Percentiles rank a stretch among this genome's conserved stretches.
Conservation (phyloP, 2,797 vertebrate genomes). For the Geotrypetes seraphini region DNA sequence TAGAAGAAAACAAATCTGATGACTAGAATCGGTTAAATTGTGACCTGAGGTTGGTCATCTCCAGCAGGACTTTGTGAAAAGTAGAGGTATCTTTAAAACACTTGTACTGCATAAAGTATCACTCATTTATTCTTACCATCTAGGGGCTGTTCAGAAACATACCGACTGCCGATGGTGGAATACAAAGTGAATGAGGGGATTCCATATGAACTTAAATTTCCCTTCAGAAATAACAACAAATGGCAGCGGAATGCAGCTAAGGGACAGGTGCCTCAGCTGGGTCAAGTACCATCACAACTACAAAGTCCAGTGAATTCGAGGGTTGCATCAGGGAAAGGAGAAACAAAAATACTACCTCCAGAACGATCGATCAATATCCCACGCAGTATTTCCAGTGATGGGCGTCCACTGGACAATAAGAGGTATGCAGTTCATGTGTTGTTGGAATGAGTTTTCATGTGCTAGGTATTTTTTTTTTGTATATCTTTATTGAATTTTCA, state of each 20-base stretch:
- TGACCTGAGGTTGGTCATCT: too few species aligned
- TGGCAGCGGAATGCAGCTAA: conserved; percentile 83
- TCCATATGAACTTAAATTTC: conserved; percentile 89
- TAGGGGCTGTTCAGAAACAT: conserved; percentile 92
- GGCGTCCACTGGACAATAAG: conserved; percentile 77
- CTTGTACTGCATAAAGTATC: too few species aligned
- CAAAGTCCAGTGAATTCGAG: conserved; percentile 65
- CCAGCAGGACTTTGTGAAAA: too few species aligned
- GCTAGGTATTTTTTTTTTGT: too few species aligned
- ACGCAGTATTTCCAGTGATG: conserved; percentile 89
- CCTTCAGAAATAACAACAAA: conserved; percentile 84
- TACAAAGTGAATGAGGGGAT: conserved; percentile 93
- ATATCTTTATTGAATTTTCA: too few species aligned
- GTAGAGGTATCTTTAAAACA: too few species aligned
- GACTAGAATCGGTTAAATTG: too few species aligned
- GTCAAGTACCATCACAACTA: conserved; percentile 64
- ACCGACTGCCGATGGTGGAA: conserved; percentile 91
- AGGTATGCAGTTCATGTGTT: too few species aligned
- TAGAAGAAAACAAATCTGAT: too few species aligned
- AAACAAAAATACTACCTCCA: conserved; percentile 62
- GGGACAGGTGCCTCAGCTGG: conserved; percentile 45
- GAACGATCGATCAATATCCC: conserved; percentile 73
- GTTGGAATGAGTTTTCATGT: too few species aligned
- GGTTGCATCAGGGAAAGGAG: conserved; percentile 64
- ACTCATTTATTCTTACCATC: background rate